Conservation (phyloP, 1,140 invertebrate genomes). For the Eriocheir sinensis region DNA sequence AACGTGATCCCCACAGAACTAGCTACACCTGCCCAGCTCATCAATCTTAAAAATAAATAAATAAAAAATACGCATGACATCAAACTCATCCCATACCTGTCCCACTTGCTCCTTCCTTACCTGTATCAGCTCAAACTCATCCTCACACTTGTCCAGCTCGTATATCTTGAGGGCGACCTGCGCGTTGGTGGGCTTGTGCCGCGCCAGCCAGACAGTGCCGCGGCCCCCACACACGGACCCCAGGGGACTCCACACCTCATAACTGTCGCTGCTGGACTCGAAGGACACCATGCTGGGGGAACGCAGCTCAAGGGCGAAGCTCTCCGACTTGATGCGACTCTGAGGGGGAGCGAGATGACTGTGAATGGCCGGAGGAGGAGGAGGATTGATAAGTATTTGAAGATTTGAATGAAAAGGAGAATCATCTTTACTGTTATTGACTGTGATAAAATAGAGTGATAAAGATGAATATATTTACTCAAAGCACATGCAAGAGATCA, state of each 20-base stretch:
- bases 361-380: neutral
- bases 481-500: no score
- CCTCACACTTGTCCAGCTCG: constrained; percentile 87
- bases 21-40: no score
- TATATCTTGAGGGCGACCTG: constrained; percentile 89
- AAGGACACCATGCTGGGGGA: constrained; percentile 72
- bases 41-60: no score
- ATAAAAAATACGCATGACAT: no score
- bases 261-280: constrained; percentile 77
- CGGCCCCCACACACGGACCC: constrained; percentile 87
- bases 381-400: neutral
- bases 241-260: constrained; percentile 83
- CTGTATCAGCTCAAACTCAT: constrained; percentile 87
- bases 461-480: neutral
- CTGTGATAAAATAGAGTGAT: neutral
- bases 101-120: constrained; percentile 81
- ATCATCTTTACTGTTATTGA: neutral
- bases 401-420: neutral
- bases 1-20: no score
- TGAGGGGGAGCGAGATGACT: neutral
- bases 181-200: constrained; percentile 86
- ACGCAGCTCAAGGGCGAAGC: constrained; percentile 66
- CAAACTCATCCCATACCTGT: neutral
- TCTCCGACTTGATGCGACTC: constrained; percentile 68
- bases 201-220: constrained; percentile 87